Conservation (phyloP, 2,113 vertebrate species). For the Ibidorhyncha struthersii region DNA sequence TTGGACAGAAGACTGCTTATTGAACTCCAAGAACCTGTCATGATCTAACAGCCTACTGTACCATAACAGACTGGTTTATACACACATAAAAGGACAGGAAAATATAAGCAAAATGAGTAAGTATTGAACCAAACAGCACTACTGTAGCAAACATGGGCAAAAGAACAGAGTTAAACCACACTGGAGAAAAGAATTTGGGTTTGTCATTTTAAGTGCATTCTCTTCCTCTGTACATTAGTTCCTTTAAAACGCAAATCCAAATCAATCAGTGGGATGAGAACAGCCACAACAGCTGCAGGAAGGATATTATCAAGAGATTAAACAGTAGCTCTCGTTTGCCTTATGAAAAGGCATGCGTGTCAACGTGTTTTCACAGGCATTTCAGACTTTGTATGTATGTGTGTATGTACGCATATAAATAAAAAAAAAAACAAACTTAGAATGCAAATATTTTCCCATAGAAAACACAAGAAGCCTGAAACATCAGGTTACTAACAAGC, state of each 20-base stretch:
- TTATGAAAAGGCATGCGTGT: not conserved
- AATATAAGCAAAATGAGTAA: not conserved
- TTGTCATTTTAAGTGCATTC: not conserved
- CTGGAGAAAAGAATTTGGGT: not conserved
- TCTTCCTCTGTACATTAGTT: not conserved
- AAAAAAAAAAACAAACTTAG: not conserved
- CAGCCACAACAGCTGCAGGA: constrained; percentile 32
- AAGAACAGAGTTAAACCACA: not conserved
- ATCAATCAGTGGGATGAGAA: constrained; percentile 6
- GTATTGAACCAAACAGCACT: not conserved
- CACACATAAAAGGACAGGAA: not conserved
- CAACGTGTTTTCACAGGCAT: not conserved
- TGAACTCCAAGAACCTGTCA: not conserved
- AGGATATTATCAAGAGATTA: constrained; percentile 32
- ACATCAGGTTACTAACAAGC: not conserved
- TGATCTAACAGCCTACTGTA: not conserved
- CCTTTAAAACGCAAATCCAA: not conserved
- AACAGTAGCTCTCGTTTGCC: not conserved
- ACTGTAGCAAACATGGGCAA: not conserved
- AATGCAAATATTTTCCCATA: not conserved
- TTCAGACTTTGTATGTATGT: not conserved
- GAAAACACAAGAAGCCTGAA: not conserved
- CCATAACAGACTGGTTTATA: not conserved
- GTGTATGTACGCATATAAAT: not conserved
- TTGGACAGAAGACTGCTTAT: not conserved